These are phyloP conservation scores for Tinea trinotella DNA, from an alignment of 2,888 invertebrate species.

Conservation along the genomic window DNA sequence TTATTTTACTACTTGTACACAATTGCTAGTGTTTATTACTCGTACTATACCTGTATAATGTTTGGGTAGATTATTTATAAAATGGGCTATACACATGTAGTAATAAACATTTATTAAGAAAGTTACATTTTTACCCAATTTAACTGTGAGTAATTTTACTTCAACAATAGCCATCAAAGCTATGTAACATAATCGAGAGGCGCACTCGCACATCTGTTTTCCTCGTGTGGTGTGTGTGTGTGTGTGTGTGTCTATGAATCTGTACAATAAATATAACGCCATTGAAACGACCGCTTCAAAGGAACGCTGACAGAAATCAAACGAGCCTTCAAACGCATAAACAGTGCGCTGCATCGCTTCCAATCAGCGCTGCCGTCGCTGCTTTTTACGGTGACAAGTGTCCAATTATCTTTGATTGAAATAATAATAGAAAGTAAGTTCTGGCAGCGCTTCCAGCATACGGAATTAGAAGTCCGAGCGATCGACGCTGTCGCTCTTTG, in stretches of 20 bases:
- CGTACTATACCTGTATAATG: too few relatives aligned
- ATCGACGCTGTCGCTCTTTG: slow-evolving; percentile 23
- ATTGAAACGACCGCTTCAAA: slow-evolving; percentile 5
- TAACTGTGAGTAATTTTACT: too few relatives aligned
- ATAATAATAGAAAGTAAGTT: slow-evolving; percentile 52
- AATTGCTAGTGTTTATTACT: too few relatives aligned
- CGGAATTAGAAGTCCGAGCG: slow-evolving; percentile 34
- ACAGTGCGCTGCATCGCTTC: background rate
- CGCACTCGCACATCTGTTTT: too few relatives aligned
- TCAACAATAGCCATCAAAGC: too few relatives aligned
- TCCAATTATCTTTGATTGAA: slow-evolving; percentile 65
- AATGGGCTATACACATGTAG: too few relatives aligned
- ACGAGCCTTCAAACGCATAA: slow-evolving; percentile 14
- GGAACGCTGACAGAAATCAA: slow-evolving; percentile 5
- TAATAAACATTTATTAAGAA: background rate
- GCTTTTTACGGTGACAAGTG: slow-evolving; percentile 48
- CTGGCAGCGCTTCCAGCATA: slow-evolving; percentile 44
- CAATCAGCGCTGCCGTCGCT: slow-evolving; percentile 12
- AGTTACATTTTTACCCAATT: too few relatives aligned
- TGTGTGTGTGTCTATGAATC: too few relatives aligned
- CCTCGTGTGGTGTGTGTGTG: too few relatives aligned
- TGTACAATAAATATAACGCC: background rate
- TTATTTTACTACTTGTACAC: background rate
- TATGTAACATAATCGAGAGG: too few relatives aligned
- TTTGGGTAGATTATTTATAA: too few relatives aligned